Base-by-base conservation (phyloP, 2,113 vertebrate species). In the Phoenicopterus ruber region DNA sequence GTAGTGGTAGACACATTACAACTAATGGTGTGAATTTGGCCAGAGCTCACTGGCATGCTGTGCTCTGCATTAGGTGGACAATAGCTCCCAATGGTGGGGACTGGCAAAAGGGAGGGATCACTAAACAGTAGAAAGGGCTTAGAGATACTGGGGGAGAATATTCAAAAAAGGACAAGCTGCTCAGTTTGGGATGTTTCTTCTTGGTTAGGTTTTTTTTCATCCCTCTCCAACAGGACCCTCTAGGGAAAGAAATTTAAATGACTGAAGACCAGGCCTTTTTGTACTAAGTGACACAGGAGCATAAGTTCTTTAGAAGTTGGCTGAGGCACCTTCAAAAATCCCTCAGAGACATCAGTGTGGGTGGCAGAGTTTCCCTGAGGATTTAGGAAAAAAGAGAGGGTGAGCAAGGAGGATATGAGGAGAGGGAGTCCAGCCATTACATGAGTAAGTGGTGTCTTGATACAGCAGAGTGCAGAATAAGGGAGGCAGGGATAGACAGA, bases 61-160 rank as follows among this genome's bases (percentile, higher is more conserved):
- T 95, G 95, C 59, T 90, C 40, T 80, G 70, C 46, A 85, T 96
- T 94, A 95, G 66, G 26, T 13, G 1, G 49, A 94, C 93, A 96
- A 87, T 89, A 91, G 81, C 49, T 94, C 78, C 54, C 46, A 42
- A 73, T 87, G 63, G 38, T 81, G 47, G 15, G 57, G 40, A 88
- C 62, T 65, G 86, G 70, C 84, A 85, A 67, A 82, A 94, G 46
- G 40, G 52, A 83, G 38, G 52, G 66, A 91, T 90, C 70, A 80
- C 16, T 88, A 88, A 95, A 80, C 66, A 90, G 84, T 8, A 70
- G 71, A 88, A 93, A 82, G 17, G 34, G 28, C 69, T 89, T 94
- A 82, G 44, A 84, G 52, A 79, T 82, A 77, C 47, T 67, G 26
- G 50, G 63, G 19, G 29, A 73, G 17, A 70, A 66, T 66, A 67